Base-by-base conservation (phyloP, 2,797 vertebrate genomes). In the Lemur catta region DNA sequence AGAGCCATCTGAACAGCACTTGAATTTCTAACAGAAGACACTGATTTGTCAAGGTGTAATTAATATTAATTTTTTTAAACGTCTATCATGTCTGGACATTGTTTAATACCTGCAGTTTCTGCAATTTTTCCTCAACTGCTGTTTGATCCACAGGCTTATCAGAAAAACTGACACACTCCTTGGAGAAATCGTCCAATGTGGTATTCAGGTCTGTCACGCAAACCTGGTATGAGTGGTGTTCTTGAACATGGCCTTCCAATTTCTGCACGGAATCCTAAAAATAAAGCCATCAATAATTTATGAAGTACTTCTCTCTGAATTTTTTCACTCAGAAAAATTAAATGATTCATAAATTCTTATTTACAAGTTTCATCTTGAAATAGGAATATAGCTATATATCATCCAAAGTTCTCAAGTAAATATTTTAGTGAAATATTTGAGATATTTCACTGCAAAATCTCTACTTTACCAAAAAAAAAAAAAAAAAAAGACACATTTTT, bases 101-200 rank as follows among this genome's bases (percentile, higher is more conserved):
- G 38, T 43, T 96, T 71, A 95, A 41, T 97, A 98, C 98, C 98
- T 98, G 97, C 71, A 98, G 96, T 91, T 98, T 97, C 97, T 97
- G 71, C 46, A 97, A 75, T 9, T 94, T 98, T 96, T 98, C 93
- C 57, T 98, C 96, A 94, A 61, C 14, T 85, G 97, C 89, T 86
- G 41, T 43, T 57, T 96, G 96, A 76, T 95, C 94, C 92, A 67
- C 6, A 94, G 97, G 55, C 85, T 71, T 72, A 90, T 95, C 93
- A 92, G 96, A 93, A 94, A 95, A 94, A 79, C 79, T 76, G 86
- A 55, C 52, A 93, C 98, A 74, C 35, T 98, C 96, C 97, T 98
- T 92, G 41, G 98, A 97, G 57, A 98, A 24, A 63, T 8, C 71
- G 78, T 98, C 95, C 94, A 98, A 96, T 1, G 97, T 89, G 59